These are phyloP conservation scores for Lutjanus argentimaculatus DNA, from an alignment of 2,797 vertebrate species.

Conservation along the genomic window DNA sequence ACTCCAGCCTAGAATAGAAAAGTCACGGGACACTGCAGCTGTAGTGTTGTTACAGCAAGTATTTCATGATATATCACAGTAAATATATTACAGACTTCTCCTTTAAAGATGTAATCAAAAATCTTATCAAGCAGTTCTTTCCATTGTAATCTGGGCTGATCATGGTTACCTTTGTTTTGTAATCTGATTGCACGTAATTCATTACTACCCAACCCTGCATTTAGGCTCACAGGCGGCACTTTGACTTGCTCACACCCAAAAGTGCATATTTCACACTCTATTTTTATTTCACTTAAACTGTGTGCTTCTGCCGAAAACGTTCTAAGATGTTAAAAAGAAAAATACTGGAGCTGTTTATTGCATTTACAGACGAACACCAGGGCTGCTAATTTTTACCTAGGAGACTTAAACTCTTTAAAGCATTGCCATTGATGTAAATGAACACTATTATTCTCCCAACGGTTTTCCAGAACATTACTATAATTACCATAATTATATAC, in stretches of 20 bases:
- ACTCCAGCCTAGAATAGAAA: too few relatives aligned
- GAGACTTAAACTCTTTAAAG: constrained; percentile 74
- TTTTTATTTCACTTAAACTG: constrained; percentile 8
- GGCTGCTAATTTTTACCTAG: constrained; percentile 69
- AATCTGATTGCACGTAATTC: too few relatives aligned
- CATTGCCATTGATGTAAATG: constrained; percentile 71
- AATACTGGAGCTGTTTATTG: constrained; percentile 46
- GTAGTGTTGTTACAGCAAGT: too few relatives aligned
- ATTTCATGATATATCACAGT: too few relatives aligned
- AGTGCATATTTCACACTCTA: neutral
- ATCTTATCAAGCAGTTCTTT: too few relatives aligned
- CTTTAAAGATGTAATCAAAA: too few relatives aligned
- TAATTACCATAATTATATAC: constrained; percentile 78
- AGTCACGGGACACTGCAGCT: too few relatives aligned
- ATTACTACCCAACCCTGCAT: too few relatives aligned
- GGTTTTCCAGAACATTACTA: constrained; percentile 67
- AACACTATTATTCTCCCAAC: constrained; percentile 66
- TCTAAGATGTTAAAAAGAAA: constrained; percentile 39
- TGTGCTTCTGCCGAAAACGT: constrained; percentile 22
- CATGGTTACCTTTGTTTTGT: too few relatives aligned
- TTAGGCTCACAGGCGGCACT: neutral
- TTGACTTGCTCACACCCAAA: neutral
- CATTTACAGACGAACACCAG: constrained; percentile 44
- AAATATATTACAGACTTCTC: too few relatives aligned
- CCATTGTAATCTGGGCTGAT: too few relatives aligned